phyloP scores from a whole-genome alignment of 2,888 invertebrate genomes.

The Coenonympha arcania region DNA sequence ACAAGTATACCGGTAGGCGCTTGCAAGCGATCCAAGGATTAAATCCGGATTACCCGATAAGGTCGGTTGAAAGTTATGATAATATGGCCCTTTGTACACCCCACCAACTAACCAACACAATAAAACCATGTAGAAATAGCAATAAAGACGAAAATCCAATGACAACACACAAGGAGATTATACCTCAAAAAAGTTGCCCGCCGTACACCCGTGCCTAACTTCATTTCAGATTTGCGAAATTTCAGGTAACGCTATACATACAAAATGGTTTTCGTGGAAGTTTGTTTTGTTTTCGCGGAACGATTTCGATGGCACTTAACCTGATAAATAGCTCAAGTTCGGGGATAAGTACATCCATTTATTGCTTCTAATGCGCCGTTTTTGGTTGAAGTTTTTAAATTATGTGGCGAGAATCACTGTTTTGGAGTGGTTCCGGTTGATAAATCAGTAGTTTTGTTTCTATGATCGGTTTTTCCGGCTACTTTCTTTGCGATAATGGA shows the following conservation, averaged over 20 bases:
- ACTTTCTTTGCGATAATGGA: background rate
- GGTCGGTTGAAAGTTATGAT: conserved; percentile 63
- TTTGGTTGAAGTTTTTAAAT: conserved; percentile 26
- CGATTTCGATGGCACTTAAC: conserved; percentile 27
- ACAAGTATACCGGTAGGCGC: conserved; percentile 24
- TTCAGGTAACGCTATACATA: conserved; percentile 25
- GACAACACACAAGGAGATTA: background rate
- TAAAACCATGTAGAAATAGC: background rate
- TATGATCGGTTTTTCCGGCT: background rate
- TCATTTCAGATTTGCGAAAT: conserved; percentile 17
- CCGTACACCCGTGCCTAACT: conserved; percentile 9
- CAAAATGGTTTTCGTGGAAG: conserved; percentile 17
- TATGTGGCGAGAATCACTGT: conserved; percentile 22
- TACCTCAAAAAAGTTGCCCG: background rate
- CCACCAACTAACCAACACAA: conserved; percentile 31
- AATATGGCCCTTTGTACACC: conserved; percentile 47
- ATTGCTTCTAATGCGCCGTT: conserved; percentile 25
- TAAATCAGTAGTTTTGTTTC: conserved; percentile 16
- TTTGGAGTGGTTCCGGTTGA: conserved; percentile 6
- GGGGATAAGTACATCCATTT: conserved; percentile 26
- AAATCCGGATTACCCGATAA: conserved; percentile 44
- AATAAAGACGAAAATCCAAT: conserved; percentile 1
- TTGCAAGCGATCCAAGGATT: conserved; percentile 39
- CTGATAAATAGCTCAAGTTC: conserved; percentile 28
- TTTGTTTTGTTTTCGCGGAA: conserved; percentile 31